Base-by-base conservation (phyloP, 2,113 vertebrate genomes). In the Anas platyrhynchos region DNA sequence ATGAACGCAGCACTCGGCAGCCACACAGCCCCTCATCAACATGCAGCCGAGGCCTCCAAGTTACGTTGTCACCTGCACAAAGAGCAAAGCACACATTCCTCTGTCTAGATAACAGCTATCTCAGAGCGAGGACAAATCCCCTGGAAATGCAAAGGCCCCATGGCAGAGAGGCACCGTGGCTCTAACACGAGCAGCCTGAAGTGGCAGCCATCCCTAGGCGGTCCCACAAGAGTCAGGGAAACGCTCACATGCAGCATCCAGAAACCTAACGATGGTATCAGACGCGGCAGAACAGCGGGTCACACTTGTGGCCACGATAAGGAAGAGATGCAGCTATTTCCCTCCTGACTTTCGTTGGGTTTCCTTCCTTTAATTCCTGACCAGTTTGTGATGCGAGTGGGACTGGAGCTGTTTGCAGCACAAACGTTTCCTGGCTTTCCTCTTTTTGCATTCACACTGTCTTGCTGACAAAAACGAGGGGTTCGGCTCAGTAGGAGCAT, bases 21-120 rank as follows among this genome's bases (percentile, higher is more conserved):
- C 20, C 23, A 13, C 0, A 1, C 17, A 54, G 11, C 46, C 16
- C 1, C 61, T 77, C 1, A 0, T 44, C 59, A 17, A 21, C 75
- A 79, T 8, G 74, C 71, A 54, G 56, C 65, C 5, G 9, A 85
- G 86, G 62, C 66, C 66, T 55, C 55, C 48, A 41, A 83, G 83
- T 15, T 72, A 21, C 7, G 26, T 52, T 3, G 2, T 86, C 88
- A 83, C 55, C 78, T n/a, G 52, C 17, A 2, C 48, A 46, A 67
- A 62, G 38, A 31, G 55, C 6, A 4, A 83, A 73, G 32, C 48
- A 38, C 0, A 0, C 0, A 6, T 61, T 66, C 59, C 68, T 91
- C 63, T 52, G 54, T 67, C 14, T 66, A 48, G 43, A 32, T 34
- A 83, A 13, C 56, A 31, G 25, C 52, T 10, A 1, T 48, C 83